phyloP scores from a whole-genome alignment of 1,140 invertebrate species.

The Hycleus phaleratus region DNA sequence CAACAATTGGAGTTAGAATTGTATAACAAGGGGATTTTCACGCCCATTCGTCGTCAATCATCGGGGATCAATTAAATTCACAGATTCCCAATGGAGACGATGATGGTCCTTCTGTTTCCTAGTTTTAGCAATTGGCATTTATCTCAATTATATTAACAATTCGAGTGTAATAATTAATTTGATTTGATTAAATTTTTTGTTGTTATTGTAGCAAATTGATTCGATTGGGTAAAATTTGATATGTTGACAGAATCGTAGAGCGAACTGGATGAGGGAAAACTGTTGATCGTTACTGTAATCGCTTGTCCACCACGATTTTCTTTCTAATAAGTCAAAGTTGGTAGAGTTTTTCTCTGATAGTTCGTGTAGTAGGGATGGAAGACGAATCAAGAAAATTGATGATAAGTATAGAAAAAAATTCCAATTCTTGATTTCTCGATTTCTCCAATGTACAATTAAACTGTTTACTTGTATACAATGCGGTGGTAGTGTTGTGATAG shows the following conservation, averaged over 20 bases:
- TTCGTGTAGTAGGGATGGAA: too few relatives aligned
- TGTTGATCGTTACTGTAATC: slow-evolving; percentile 32
- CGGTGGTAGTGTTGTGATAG: too few relatives aligned
- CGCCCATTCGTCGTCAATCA: background rate
- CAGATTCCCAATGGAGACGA: background rate
- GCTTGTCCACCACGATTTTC: slow-evolving; percentile 32
- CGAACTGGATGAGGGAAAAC: slow-evolving; percentile 17
- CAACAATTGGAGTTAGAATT: too few relatives aligned
- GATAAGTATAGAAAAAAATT: too few relatives aligned
- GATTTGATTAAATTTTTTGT: background rate
- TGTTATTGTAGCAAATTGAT: background rate
- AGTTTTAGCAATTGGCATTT: background rate
- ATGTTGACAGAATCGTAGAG: slow-evolving; percentile 1
- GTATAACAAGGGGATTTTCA: too few relatives aligned
- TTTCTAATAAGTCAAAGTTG: slow-evolving; percentile 30
- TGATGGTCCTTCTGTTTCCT: too few relatives aligned
- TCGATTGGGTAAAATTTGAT: background rate
- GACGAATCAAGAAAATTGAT: too few relatives aligned
- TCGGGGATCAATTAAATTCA: slow-evolving; percentile 12
- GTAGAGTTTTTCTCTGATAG: too few relatives aligned
- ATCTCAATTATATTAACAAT: slow-evolving; percentile 9
- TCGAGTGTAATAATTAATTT: slow-evolving; percentile 1
- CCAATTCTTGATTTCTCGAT: too few relatives aligned
- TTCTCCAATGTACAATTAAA: too few relatives aligned
- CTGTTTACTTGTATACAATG: too few relatives aligned